Evolutionary conservation across 2,888 invertebrate genomes (phyloP).

Genomic region (Amorpha juglandis): DNA sequence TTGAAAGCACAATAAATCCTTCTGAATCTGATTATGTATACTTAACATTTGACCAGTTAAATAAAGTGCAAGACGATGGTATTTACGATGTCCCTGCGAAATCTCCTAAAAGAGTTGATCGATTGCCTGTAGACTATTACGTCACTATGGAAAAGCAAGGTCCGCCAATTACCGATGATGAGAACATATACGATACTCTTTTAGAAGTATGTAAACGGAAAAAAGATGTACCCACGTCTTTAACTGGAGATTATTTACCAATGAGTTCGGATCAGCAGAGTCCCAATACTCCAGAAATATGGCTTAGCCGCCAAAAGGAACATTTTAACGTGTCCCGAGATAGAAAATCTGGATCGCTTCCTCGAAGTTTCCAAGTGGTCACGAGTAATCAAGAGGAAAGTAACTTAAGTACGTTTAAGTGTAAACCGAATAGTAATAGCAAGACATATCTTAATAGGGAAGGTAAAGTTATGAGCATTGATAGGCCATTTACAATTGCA

Average conservation of each 20-base stretch:
- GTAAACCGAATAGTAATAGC: slow-evolving; percentile 72
- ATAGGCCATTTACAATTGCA: slow-evolving; percentile 88
- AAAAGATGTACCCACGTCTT: slow-evolving; percentile 58
- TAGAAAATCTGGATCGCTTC: slow-evolving; percentile 90
- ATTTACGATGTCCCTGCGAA: slow-evolving; percentile 76
- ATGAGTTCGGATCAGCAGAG: slow-evolving; percentile 76
- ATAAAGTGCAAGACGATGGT: slow-evolving; percentile 60
- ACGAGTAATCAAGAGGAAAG: slow-evolving; percentile 81
- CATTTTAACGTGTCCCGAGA: slow-evolving; percentile 87
- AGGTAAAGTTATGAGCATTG: slow-evolving; percentile 85
- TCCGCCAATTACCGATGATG: slow-evolving; percentile 48
- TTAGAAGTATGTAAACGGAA: slow-evolving; percentile 71
- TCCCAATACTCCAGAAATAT: slow-evolving; percentile 88
- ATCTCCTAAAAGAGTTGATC: slow-evolving; percentile 63
- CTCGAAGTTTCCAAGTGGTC: slow-evolving; percentile 89
- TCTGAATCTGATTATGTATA: slow-evolving; percentile 81
- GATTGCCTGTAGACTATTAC: slow-evolving; percentile 59
- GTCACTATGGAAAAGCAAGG: slow-evolving; percentile 67
- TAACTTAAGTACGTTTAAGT: slow-evolving; percentile 70
- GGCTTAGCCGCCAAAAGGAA: slow-evolving; percentile 88
- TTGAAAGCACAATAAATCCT: slow-evolving; percentile 37
- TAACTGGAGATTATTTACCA: slow-evolving; percentile 69
- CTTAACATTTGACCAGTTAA: slow-evolving; percentile 73
- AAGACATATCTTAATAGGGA: slow-evolving; percentile 84
- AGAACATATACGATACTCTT: slow-evolving; percentile 72